These are phyloP conservation scores for Oceanodroma leucorhoa DNA, from an alignment of 2,797 vertebrate species.

Conservation along the genomic window DNA sequence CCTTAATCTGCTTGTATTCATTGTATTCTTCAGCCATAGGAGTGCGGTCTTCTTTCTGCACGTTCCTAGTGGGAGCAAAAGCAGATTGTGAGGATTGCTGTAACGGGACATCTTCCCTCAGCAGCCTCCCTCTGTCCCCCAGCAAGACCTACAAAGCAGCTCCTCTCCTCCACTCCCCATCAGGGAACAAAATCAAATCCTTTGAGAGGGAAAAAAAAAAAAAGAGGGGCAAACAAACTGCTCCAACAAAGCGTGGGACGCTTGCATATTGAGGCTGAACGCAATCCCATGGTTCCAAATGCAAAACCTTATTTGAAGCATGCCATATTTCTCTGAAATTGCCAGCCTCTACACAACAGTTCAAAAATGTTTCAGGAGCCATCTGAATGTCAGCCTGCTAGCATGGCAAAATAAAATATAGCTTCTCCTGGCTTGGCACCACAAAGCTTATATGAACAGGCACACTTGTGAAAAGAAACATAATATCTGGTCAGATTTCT, in stretches of 20 bases:
- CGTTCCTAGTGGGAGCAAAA: constrained; percentile 79
- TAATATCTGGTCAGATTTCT: neutral
- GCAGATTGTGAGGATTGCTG: neutral
- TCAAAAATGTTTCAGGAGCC: neutral
- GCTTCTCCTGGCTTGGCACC: neutral
- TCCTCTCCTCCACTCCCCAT: neutral
- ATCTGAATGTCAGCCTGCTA: neutral
- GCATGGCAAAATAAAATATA: neutral
- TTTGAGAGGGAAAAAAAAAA: neutral
- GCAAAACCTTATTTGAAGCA: neutral
- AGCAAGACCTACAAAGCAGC: neutral
- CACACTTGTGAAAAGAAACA: neutral
- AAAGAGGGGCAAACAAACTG: neutral
- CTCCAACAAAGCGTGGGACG: fast-evolving
- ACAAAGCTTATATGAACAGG: neutral
- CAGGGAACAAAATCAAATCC: neutral
- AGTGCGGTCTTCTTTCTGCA: constrained; percentile 94
- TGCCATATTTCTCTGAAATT: neutral
- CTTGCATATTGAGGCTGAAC: neutral
- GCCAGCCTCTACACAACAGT: neutral
- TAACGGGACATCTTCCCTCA: neutral
- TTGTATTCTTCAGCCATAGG: constrained; percentile 92
- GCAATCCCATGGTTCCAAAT: neutral
- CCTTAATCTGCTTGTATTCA: constrained; percentile 96
- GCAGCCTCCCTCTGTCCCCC: neutral